phyloP scores from a whole-genome alignment of 2,888 invertebrate genomes.

The Eristalinus sepulchralis region DNA sequence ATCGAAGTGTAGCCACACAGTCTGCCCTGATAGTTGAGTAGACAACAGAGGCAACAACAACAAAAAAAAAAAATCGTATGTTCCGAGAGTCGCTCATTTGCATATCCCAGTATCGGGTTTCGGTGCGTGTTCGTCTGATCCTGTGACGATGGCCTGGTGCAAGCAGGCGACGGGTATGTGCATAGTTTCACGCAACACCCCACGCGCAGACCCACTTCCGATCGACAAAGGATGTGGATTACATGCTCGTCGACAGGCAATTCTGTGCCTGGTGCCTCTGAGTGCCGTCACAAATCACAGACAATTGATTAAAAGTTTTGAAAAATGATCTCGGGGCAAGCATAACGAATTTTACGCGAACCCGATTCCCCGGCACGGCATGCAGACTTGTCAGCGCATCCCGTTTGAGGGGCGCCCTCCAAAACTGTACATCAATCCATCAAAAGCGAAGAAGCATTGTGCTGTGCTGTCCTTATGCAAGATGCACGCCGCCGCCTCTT shows the following conservation, averaged over 20 bases:
- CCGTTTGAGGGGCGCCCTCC: neutral
- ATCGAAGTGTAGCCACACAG: slow-evolving; percentile 48
- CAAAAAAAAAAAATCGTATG: slow-evolving; percentile 14
- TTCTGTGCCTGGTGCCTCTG: neutral
- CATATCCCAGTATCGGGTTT: slow-evolving; percentile 38
- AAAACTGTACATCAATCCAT: slow-evolving; percentile 23
- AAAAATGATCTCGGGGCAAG: slow-evolving; percentile 51
- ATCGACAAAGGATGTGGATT: slow-evolving; percentile 38
- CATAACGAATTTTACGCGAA: slow-evolving; percentile 60
- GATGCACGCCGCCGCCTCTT: slow-evolving; percentile 33
- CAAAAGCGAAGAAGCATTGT: slow-evolving; percentile 35
- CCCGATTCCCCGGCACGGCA: slow-evolving; percentile 28
- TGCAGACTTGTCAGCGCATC: slow-evolving; percentile 41
- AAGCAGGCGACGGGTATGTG: slow-evolving; percentile 8
- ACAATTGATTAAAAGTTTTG: slow-evolving; percentile 48
- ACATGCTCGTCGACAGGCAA: slow-evolving; percentile 10
- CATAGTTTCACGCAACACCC: slow-evolving; percentile 23
- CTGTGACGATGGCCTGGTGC: slow-evolving; percentile 5
- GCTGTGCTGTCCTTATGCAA: slow-evolving; percentile 8
- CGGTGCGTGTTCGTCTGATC: slow-evolving; percentile 39
- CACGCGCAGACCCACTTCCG: slow-evolving; percentile 28
- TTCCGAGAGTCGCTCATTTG: slow-evolving; percentile 39
- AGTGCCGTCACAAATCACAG: slow-evolving; percentile 39
- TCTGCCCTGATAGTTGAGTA: slow-evolving; percentile 21
- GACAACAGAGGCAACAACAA: neutral